These are phyloP conservation scores for Neotoxoptera formosana DNA, from an alignment of 1,140 invertebrate species.

Conservation along the genomic window DNA sequence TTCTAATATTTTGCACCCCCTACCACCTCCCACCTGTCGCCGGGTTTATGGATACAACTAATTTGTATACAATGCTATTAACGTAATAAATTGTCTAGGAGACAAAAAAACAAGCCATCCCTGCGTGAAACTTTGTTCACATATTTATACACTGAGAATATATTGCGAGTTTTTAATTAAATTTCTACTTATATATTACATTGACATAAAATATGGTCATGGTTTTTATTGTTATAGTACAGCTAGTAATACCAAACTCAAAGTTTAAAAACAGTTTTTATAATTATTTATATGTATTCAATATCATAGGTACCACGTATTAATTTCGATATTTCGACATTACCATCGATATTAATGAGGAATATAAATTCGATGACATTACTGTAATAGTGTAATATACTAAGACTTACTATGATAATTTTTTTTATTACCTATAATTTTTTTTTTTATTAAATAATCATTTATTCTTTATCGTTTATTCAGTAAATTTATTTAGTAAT, in stretches of 20 bases:
- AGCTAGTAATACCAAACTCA: neutral
- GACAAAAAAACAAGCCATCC: conserved; percentile 16
- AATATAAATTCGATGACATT: neutral
- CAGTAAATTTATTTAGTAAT: too few relatives aligned
- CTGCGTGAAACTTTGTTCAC: neutral
- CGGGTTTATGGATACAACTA: neutral
- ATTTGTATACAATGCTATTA: conserved; percentile 31
- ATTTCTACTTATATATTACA: neutral
- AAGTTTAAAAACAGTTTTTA: neutral
- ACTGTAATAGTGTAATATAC: too few relatives aligned
- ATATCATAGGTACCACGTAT: neutral
- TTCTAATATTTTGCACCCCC: neutral
- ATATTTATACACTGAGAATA: neutral
- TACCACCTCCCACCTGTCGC: neutral
- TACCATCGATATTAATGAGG: too few relatives aligned
- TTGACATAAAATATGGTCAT: neutral
- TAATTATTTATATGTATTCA: neutral
- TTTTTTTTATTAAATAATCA: too few relatives aligned
- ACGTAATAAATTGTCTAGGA: conserved; percentile 28
- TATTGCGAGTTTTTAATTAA: conserved; percentile 27
- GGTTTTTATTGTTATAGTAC: neutral
- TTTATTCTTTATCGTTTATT: too few relatives aligned
- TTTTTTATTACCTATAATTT: too few relatives aligned
- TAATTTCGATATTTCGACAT: too few relatives aligned
- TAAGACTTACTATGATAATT: neutral